A percentile compares a stretch with the other conserved stretches of the same genome.
These are phyloP conservation scores for Leucophenga maculata DNA, from an alignment of 2,888 invertebrate genomes.

Conservation along the genomic window DNA sequence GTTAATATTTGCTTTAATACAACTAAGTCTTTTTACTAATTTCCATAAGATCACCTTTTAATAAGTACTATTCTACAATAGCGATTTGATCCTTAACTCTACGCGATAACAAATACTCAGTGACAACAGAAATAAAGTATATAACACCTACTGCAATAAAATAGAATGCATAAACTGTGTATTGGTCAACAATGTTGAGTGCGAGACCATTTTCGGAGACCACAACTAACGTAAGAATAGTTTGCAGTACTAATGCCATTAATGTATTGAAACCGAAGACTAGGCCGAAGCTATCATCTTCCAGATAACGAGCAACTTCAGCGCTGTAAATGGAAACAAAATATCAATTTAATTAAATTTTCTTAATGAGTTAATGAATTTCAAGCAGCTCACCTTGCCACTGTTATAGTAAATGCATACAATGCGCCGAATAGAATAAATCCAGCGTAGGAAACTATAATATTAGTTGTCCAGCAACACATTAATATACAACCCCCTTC, in stretches of 20 bases:
- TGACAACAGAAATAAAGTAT: slow-evolving; percentile 61
- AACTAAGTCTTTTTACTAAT: too few species aligned
- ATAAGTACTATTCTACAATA: neutral
- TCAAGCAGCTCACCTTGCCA: slow-evolving; percentile 62
- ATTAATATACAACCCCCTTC: slow-evolving; percentile 76
- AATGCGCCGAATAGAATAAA: slow-evolving; percentile 84
- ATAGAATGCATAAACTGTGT: slow-evolving; percentile 68
- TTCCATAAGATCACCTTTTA: neutral
- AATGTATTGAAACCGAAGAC: slow-evolving; percentile 94
- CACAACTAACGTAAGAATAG: slow-evolving; percentile 78
- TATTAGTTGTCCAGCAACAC: slow-evolving; percentile 75
- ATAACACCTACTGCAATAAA: slow-evolving; percentile 64
- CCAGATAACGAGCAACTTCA: slow-evolving; percentile 87
- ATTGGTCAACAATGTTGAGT: slow-evolving; percentile 62
- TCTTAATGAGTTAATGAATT: neutral
- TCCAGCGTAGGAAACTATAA: slow-evolving; percentile 82
- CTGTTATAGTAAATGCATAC: slow-evolving; percentile 78
- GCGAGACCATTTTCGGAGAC: slow-evolving; percentile 64
- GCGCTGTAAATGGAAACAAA: slow-evolving; percentile 75
- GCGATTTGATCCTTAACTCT: neutral
- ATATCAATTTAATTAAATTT: too few species aligned
- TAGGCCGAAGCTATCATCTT: slow-evolving; percentile 88
- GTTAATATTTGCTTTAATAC: too few species aligned
- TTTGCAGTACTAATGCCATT: slow-evolving; percentile 83
- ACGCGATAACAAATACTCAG: slow-evolving; percentile 55